Evolutionary conservation across 2,888 invertebrate genomes (phyloP).

Genomic region (Seira ritae): DNA sequence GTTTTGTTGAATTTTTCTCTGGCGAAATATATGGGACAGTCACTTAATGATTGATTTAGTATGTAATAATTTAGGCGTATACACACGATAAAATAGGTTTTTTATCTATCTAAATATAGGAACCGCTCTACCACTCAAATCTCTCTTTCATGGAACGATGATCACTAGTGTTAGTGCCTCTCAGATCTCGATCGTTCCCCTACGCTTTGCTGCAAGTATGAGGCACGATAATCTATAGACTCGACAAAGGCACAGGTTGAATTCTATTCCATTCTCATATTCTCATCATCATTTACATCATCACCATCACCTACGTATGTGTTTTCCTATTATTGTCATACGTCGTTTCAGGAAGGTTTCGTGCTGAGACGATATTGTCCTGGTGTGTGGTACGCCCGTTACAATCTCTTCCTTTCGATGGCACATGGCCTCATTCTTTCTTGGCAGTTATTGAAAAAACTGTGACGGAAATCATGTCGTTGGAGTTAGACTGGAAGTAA

Average conservation of each 20-base stretch:
- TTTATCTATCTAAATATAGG: too few species aligned
- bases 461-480: slow-evolving; percentile 35
- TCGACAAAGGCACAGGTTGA: not conserved
- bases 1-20: too few species aligned
- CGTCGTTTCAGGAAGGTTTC: not conserved
- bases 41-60: not conserved
- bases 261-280: too few species aligned
- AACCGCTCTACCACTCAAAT: too few species aligned
- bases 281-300: not conserved
- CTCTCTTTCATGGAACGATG: too few species aligned
- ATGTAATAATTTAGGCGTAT: too few species aligned
- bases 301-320: not conserved
- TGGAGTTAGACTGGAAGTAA: slow-evolving; percentile 28
- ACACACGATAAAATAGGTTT: too few species aligned
- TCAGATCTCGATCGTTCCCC: not conserved
- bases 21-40: too few species aligned
- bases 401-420: slow-evolving; percentile 3
- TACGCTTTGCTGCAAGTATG: not conserved
- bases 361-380: not conserved
- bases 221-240: not conserved
- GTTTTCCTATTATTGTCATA: slow-evolving; percentile 7
- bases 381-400: not conserved
- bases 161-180: too few species aligned
- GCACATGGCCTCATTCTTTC: slow-evolving; percentile 18
- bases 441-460: slow-evolving; percentile 38